phyloP scores from a whole-genome alignment of 2,888 invertebrate genomes.

The Lasioglossum vierecki region DNA sequence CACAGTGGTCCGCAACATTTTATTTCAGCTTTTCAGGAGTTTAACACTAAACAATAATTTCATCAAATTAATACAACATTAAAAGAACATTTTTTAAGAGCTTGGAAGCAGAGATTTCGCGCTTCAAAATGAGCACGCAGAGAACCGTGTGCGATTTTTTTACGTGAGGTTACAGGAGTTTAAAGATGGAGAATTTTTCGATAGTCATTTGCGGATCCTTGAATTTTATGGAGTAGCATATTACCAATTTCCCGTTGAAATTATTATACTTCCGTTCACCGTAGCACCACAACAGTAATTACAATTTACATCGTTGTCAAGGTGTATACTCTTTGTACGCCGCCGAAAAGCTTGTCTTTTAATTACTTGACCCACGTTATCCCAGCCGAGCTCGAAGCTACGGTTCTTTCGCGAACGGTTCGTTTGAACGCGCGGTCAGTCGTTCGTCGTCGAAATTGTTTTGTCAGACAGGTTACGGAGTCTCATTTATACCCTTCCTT shows the following conservation, averaged over 20 bases:
- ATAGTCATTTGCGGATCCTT: too few relatives aligned
- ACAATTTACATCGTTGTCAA: conserved; percentile 27
- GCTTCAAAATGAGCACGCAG: too few relatives aligned
- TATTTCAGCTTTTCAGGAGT: not conserved
- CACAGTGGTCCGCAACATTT: not conserved
- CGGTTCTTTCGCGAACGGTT: not conserved
- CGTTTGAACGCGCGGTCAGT: not conserved
- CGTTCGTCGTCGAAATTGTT: conserved; percentile 7
- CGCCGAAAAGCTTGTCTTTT: not conserved
- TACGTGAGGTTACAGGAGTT: too few relatives aligned
- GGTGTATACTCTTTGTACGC: not conserved
- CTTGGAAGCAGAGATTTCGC: too few relatives aligned
- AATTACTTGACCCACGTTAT: not conserved
- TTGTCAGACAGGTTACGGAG: not conserved
- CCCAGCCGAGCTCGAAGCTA: not conserved
- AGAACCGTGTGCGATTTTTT: too few relatives aligned
- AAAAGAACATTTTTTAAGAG: too few relatives aligned
- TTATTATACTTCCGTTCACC: not conserved
- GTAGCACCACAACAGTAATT: conserved; percentile 45
- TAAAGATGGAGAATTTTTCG: too few relatives aligned
- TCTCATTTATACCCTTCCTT: conserved; percentile 29
- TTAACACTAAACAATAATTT: too few relatives aligned
- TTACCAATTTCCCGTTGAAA: not conserved
- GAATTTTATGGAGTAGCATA: not conserved
- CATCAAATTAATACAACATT: too few relatives aligned